These are phyloP conservation scores for Cyanistes caeruleus DNA, from an alignment of 2,113 vertebrate species.

Conservation along the genomic window DNA sequence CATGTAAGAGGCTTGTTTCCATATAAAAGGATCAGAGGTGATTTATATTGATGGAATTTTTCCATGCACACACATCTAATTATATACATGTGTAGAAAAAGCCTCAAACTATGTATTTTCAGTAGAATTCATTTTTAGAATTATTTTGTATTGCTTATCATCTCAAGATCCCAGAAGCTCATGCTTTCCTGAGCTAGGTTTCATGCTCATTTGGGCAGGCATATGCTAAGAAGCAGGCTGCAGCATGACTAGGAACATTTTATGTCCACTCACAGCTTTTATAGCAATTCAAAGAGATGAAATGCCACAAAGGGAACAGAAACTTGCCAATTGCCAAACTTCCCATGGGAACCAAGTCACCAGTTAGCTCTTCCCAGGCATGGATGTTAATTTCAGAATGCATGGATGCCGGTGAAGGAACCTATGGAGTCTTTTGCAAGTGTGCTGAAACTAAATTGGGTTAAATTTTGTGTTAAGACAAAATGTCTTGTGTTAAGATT, in stretches of 20 bases:
- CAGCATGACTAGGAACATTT: background rate
- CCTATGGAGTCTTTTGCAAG: background rate
- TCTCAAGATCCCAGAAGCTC: background rate
- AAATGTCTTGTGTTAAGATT: background rate
- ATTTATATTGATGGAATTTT: background rate
- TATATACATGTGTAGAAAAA: background rate
- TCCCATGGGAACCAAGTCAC: background rate
- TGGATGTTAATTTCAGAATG: background rate
- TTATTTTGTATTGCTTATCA: background rate
- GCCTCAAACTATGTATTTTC: accelerated
- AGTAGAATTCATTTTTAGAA: background rate
- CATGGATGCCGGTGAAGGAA: background rate
- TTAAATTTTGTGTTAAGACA: background rate
- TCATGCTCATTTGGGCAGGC: background rate
- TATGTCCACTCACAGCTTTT: background rate
- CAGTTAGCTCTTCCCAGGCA: background rate
- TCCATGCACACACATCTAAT: background rate
- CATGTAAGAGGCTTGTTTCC: background rate
- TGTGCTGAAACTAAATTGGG: background rate
- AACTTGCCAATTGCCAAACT: background rate
- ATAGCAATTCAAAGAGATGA: background rate
- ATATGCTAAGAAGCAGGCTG: background rate
- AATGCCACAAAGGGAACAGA: background rate
- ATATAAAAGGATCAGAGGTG: background rate
- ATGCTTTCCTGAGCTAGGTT: background rate